Conservation (phyloP, 1,140 invertebrate genomes). For the Orchesella cincta region DNA sequence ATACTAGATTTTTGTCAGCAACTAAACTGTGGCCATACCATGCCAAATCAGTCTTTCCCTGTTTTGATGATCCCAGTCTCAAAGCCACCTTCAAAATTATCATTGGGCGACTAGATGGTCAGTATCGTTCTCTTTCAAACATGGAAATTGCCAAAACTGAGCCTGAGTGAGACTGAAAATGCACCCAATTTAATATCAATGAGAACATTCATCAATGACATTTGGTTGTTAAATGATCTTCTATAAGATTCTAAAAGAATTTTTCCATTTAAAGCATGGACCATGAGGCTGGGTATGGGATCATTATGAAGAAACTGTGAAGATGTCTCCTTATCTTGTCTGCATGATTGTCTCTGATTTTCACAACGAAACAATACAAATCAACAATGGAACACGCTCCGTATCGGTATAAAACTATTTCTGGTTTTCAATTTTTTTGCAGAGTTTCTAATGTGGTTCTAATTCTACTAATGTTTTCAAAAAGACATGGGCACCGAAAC, state of each 20-base stretch:
- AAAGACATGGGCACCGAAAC: background rate
- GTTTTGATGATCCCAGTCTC: conserved; percentile 87
- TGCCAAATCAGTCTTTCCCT: conserved; percentile 85
- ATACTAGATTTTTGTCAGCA: no score
- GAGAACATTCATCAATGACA: no score
- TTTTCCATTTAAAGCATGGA: no score
- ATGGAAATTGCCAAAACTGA: conserved; percentile 13
- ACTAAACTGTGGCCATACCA: conserved; percentile 90
- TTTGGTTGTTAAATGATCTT: no score
- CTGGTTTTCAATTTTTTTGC: no score
- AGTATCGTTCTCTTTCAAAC: conserved; percentile 16
- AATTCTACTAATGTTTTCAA: no score
- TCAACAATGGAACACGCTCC: background rate
- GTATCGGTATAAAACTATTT: no score
- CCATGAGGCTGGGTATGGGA: conserved; percentile 5
- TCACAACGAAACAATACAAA: background rate
- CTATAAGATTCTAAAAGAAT: no score
- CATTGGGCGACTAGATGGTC: background rate
- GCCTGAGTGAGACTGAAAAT: background rate
- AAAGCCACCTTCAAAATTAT: conserved; percentile 59
- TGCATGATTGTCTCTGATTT: conserved; percentile 1
- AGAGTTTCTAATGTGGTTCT: no score
- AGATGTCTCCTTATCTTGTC: background rate
- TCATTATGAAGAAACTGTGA: background rate
- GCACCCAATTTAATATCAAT: no score